Base-by-base conservation (phyloP, 2,888 invertebrate species). In the Phortica okadai region DNA sequence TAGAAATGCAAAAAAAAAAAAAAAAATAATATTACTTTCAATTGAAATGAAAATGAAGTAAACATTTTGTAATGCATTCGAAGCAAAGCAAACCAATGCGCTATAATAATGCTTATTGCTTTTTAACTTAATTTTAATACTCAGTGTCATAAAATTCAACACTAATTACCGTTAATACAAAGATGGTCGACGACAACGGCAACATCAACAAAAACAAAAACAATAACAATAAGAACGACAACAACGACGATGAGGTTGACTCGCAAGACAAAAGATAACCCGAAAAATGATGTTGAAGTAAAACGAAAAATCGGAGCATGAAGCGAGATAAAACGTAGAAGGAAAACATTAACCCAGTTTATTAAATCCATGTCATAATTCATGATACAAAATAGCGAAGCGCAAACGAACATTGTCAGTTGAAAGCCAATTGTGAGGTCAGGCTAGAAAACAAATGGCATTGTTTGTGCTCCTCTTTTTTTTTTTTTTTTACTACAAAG, bases 301-400 rank as follows among this genome's bases (percentile, higher is more conserved):
- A 50, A 16, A 21, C 59, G 7, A 21, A 66, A 66, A 66, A 41
- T 33, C 66, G 66, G 66, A 66, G 41, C 42, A 33, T 66, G 66
- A 66, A 66, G 41, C 25, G 42, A 66, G 42, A 66, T 66, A 66
- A 66, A 66, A 59, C 59, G 59, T 4, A 16, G 41, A 66, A 66
- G 42, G 66, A 42, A 66, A 82, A 83, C 85, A 84, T 85, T 87
- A 87, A 87, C 88, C 86, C 85, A 87, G 85, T 87, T 88, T 86
- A 83, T 87, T 87, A 87, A 87, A 88, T 85, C 85, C 82, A 82
- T 82, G 84, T 82, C 86, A 87, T 87, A 87, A 87, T 66, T 66
- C 66, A 66, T 66, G 66, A 41, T 11, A 41, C 66, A 66, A 66
- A 66, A 66, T 42, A 41, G 56, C 33, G 14, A 41, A 66, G 42